Evolutionary conservation across 92 coral and sea anemone genomes (phyloP), one percentile per base, ranked within the genome.

Genomic region (Umimayanthus kanabou): DNA sequence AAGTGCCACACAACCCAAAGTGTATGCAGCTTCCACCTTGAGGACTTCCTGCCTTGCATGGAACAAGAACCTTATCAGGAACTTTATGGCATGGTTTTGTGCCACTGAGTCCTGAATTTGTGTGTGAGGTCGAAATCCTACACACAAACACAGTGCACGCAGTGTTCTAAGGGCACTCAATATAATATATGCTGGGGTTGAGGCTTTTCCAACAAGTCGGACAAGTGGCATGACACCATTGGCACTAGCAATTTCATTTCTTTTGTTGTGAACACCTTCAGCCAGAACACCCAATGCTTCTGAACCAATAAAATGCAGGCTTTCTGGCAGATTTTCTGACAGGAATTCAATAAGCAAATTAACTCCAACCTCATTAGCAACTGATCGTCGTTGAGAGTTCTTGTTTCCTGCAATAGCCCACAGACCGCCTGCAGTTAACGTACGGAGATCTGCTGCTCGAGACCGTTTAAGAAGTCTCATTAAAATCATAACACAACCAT

Each of bases 341-440:
- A 97, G 89, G 78, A 97, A 97, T 88, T 97, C 99, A 42, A 94
- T 90, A 9, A 97, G 93, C 86, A 94, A 77, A 74, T 91, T 85
- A 55, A 97, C 91, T 23, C 99, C 98, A 84, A 97, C 92, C 88
- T 93, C 93, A 88, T 94, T 95, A 79, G 95, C 95, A 90, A 95
- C 91, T 4, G 97, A 93, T 45, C 96, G 87, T 76, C 93, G 89
- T 53, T 91, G 98, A 10, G 85, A 73, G 73, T 93, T 91, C 76
- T 97, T 94, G 39, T 86, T 89, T 11, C 99, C 99, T 33, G 99
- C 98, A 69, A 97, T 97, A 84, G 99, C 98, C 99, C 99, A 97
- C 84, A 97, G 91, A 30, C 97, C 99, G 47, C 95, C 96, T 25
- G 97, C 98, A 76, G 98, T 92, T 29, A 94, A 73, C 18, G 93